These are phyloP conservation scores for Palythoa caribaeorum DNA, from an alignment of 92 coral and sea anemone species.

Conservation along the genomic window DNA sequence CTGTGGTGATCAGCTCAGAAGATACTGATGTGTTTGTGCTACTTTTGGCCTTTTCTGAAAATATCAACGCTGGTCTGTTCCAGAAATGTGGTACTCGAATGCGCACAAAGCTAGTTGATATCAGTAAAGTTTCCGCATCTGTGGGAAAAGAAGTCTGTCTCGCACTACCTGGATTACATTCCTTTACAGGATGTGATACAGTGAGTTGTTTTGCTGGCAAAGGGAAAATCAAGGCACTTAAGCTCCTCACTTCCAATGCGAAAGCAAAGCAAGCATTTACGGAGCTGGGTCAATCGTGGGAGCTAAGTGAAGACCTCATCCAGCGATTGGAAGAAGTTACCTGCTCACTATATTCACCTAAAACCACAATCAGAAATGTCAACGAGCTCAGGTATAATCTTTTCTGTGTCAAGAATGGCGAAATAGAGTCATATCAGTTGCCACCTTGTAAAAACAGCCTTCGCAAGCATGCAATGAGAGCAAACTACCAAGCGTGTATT, in stretches of 20 bases:
- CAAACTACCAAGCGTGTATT: neutral
- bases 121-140: constrained; percentile 43
- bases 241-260: neutral
- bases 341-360: too few relatives aligned
- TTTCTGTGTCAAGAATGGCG: constrained; percentile 8
- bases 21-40: constrained; percentile 64
- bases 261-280: neutral
- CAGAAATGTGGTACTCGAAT: constrained; percentile 53
- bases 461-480: constrained; percentile 8
- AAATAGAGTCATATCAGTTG: neutral
- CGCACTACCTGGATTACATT: too few relatives aligned
- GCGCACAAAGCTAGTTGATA: constrained; percentile 46
- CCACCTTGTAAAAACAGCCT: neutral
- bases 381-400: neutral
- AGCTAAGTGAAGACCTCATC: too few relatives aligned
- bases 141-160: too few relatives aligned
- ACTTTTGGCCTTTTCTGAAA: constrained; percentile 33
- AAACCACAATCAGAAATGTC: neutral
- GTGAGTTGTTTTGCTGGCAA: constrained; percentile 26
- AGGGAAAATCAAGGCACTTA: neutral
- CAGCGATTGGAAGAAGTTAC: too few relatives aligned
- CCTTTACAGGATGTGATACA: constrained; percentile 30
- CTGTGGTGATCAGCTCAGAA: constrained; percentile 52
- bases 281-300: neutral
- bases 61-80: neutral